These are phyloP conservation scores for Nezara viridula DNA, from an alignment of 2,888 invertebrate genomes.

Conservation along the genomic window DNA sequence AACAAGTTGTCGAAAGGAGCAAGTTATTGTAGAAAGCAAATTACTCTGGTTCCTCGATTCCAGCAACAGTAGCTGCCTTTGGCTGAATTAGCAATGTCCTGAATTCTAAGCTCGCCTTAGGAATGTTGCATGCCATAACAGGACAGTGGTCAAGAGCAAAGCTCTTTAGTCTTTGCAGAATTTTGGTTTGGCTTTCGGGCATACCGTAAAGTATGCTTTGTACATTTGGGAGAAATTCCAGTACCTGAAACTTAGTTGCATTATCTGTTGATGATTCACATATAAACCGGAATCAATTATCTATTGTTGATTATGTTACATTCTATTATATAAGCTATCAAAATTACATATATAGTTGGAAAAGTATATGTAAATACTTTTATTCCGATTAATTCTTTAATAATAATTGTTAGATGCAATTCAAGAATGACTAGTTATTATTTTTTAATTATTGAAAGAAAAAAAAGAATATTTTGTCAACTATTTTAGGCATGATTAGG, in stretches of 20 bases:
- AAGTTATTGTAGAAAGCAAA: not conserved
- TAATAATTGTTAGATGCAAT: too few species aligned
- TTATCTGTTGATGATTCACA: too few species aligned
- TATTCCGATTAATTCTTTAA: too few species aligned
- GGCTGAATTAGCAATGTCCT: conserved; percentile 8
- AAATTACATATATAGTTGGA: too few species aligned
- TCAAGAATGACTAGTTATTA: too few species aligned
- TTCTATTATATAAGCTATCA: too few species aligned
- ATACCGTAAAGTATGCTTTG: not conserved
- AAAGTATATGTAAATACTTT: too few species aligned
- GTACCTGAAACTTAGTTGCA: not conserved
- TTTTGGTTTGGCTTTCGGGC: not conserved
- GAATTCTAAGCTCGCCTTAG: conserved; percentile 10
- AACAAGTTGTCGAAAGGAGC: not conserved
- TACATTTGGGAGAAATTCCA: not conserved
- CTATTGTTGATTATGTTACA: too few species aligned
- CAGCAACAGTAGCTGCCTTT: not conserved
- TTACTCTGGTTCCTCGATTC: not conserved
- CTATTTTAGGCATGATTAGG: too few species aligned
- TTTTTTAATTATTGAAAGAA: too few species aligned
- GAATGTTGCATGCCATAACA: conserved; percentile 14
- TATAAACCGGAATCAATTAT: too few species aligned
- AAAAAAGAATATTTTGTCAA: too few species aligned
- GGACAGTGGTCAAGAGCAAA: conserved; percentile 8
- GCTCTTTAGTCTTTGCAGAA: not conserved